These are phyloP conservation scores for Aptenodytes forsteri DNA, from an alignment of 2,113 vertebrate species.

Conservation along the genomic window DNA sequence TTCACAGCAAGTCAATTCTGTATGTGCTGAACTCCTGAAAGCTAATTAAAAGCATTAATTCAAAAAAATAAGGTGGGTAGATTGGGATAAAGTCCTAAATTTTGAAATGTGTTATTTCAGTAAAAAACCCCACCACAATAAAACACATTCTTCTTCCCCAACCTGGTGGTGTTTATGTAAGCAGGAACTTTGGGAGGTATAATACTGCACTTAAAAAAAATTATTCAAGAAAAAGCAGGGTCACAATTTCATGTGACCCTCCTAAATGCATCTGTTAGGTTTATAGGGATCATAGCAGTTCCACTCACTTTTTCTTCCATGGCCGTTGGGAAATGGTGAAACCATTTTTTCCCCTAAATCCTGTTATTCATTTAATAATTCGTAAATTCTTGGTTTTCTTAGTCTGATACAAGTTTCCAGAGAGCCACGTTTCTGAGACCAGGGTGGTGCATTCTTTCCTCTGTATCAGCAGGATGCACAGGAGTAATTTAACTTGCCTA, in stretches of 20 bases:
- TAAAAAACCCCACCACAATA: neutral
- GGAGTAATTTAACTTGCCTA: neutral
- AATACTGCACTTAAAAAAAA: neutral
- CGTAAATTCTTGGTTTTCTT: slow-evolving; percentile 1
- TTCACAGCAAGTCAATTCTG: neutral
- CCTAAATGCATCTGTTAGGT: neutral
- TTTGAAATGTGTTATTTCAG: neutral
- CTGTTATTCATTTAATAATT: slow-evolving; percentile 31
- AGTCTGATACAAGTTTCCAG: neutral
- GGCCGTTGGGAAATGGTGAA: neutral
- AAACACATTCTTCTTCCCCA: neutral
- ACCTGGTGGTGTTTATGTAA: neutral
- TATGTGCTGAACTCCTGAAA: neutral
- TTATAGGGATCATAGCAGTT: neutral
- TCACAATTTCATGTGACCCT: neutral
- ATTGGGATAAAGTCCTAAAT: neutral
- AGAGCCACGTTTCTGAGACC: neutral
- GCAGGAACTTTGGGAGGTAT: neutral
- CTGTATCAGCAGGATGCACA: neutral
- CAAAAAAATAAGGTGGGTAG: neutral
- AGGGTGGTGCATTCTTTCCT: neutral
- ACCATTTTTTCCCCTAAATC: neutral
- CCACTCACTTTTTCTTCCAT: neutral
- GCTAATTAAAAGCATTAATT: slow-evolving; percentile 27
- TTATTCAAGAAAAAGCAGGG: neutral